Evolutionary conservation across 2,113 vertebrate species (phyloP).

Genomic region (Apaloderma vittatum): DNA sequence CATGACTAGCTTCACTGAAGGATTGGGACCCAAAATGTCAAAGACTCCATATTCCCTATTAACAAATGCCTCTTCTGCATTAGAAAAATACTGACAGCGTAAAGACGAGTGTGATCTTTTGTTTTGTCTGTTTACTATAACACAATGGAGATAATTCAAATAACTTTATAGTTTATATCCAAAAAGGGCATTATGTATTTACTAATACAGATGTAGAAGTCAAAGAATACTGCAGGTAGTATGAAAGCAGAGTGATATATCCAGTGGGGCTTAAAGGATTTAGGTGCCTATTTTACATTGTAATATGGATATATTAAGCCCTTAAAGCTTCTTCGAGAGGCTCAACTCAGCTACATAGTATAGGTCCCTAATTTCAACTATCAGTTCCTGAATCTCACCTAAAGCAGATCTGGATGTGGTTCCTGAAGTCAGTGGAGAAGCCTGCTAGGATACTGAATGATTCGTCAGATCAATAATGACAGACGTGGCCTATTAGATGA

Average conservation of each 20-base stretch:
- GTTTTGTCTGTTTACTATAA: background rate
- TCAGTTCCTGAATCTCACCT: background rate
- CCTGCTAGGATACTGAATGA: background rate
- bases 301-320: background rate
- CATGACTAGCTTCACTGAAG: conserved; percentile 44
- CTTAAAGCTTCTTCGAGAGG: background rate
- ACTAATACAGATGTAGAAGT: background rate
- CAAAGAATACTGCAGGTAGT: background rate
- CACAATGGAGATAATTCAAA: background rate
- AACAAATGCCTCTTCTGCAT: conserved; percentile 39
- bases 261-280: background rate
- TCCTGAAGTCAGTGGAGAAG: background rate
- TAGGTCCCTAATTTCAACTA: background rate
- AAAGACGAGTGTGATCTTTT: conserved; percentile 36
- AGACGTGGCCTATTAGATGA: background rate
- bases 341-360: background rate
- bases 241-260: background rate
- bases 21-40: conserved; percentile 52
- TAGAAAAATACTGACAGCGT: conserved; percentile 38
- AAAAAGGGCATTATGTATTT: conserved; percentile 5
- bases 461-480: background rate
- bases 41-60: conserved; percentile 55
- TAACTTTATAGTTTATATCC: background rate
- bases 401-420: background rate
- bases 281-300: background rate